Evolutionary conservation across 2,113 vertebrate species (phyloP), one percentile per base, ranked within the genome.

Genomic region (Rhipidura dahli): DNA sequence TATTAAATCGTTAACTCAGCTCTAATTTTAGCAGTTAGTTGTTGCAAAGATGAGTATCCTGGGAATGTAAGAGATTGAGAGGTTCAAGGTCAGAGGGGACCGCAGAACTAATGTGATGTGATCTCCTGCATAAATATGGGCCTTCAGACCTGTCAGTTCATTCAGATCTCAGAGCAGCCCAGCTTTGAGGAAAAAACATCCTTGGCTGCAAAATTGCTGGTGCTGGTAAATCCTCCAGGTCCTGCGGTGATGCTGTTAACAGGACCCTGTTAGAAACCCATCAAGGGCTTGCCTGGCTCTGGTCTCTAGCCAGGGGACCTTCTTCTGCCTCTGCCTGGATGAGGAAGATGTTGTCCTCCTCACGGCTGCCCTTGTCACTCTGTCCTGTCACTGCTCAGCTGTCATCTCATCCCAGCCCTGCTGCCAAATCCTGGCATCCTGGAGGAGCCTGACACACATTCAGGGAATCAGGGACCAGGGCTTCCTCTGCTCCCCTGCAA

Each of bases 21-120:
- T 90, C 90, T 90, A 80, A 94, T 94, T 95, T 93, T 73, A 91
- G 90, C 85, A 83, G 54, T 73, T 80, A 83, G 93, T 70, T 73
- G 39, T 54, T 80, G 78, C 79, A 66, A 8, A 26, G 66, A 80
- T 70, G 86, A 60, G 50, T 81, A 15, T 35, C 78, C 89, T 87
- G 80, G 73, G 72, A 96, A 39, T 39, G 26, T 6, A 51, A 44
- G 64, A 60, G 69, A 81, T 92, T 47, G 82, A 71, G 64, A 89
- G 83, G 59, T 82, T 40, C 64, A 66, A 94, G 87, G 93, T 94
- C 93, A 90, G 90, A 73, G 79, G 92, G 85, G 79, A 80, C n/a
- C 0, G 2, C 10, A 24, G 92, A 79, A 68, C 73, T 97, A 60
- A 93, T 37, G 44, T 65, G 85, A 49, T 71, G 84, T 69, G 88